Evolutionary conservation across 2,113 vertebrate species (phyloP), one percentile per base, ranked within the genome.

Genomic region (Pavo muticus): DNA sequence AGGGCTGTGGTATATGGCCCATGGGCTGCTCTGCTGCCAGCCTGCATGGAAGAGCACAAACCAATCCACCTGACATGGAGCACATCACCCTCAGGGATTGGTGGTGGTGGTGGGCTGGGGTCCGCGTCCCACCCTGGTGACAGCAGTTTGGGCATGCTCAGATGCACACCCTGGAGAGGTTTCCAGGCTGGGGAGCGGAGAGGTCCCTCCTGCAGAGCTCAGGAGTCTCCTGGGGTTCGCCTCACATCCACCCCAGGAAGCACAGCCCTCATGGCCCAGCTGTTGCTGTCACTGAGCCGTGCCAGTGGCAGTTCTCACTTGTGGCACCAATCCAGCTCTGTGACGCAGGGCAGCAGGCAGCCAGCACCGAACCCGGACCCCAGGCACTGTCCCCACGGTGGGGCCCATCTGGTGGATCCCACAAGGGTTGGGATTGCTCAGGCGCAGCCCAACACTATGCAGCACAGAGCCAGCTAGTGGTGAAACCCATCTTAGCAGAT

Each of bases 281-380:
- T 96, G 96, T 91, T 16, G 11, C 88, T 82, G 92, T 95, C 96
- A 78, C 84, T 87, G 91, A 47, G 27, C 57, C 0, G 0, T 44
- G 65, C 76, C 1, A 1, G 15, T 32, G 72, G 77, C 88, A 85
- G 57, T 67, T 71, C 77, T 78, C 27, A 11, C 73, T 25, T 2
- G 1, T 42, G 85, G 24, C 95, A 85, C 65, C 0, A 3, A 47
- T 32, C 73, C 7, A 42, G 67, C 60, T 30, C 47, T 0, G 0
- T 84, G 92, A 14, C 44, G 4, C 19, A 9, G 21, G 24, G 52
- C 94, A 11, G 10, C 61, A 17, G 50, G 67, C 80, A 35, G 45
- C 80, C 19, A 1, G 70, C 50, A 0, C 12, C 3, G 1, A 70
- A 37, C 57, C 17, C 57, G 4, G 30, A 10, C 24, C 73, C 20